Evolutionary conservation across 2,888 invertebrate genomes (phyloP).

Genomic region (Trissolcus japonicus): DNA sequence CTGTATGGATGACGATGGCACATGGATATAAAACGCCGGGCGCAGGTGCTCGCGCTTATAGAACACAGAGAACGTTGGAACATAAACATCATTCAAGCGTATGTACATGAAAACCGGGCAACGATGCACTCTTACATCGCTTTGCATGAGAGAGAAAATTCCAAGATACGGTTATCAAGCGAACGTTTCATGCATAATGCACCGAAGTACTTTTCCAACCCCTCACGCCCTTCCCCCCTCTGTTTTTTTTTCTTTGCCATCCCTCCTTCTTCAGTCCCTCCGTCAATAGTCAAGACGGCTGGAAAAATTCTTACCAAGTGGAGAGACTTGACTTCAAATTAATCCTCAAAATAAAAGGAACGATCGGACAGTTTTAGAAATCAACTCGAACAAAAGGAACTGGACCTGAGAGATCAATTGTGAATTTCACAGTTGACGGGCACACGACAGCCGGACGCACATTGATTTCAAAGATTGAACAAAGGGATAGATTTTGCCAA

Average conservation of each 20-base stretch:
- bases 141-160: constrained; percentile 52
- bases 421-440: neutral
- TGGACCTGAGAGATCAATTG: neutral
- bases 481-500: too few relatives aligned
- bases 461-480: neutral
- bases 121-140: constrained; percentile 55
- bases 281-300: constrained; percentile 24
- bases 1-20: constrained; percentile 58
- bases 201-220: constrained; percentile 57
- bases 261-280: constrained; percentile 23
- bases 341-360: constrained; percentile 41
- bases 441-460: neutral
- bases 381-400: constrained; percentile 1
- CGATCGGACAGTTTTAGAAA: constrained; percentile 4
- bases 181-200: constrained; percentile 72
- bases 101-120: constrained; percentile 59
- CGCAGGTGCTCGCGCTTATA: constrained; percentile 64
- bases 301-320: constrained; percentile 37
- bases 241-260: neutral
- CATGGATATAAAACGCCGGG: constrained; percentile 58
- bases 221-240: neutral
- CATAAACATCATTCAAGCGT: constrained; percentile 63
- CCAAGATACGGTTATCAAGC: constrained; percentile 65
- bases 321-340: constrained; percentile 38
- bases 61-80: constrained; percentile 61